Evolutionary conservation across 1,140 invertebrate genomes (phyloP).

Genomic region (Papilio glaucus): DNA sequence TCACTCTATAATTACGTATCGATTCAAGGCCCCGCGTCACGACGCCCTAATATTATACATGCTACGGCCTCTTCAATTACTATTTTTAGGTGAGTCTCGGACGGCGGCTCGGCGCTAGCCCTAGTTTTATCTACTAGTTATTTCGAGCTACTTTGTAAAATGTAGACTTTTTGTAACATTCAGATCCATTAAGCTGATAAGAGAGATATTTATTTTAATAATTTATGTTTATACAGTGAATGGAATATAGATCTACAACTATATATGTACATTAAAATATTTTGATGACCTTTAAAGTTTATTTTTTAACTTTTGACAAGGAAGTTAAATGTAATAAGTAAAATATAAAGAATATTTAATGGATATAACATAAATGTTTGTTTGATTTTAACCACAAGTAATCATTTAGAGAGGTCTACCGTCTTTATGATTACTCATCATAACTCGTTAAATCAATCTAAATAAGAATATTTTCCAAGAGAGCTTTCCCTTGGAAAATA

Average conservation of each 20-base stretch:
- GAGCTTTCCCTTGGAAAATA: too few species aligned
- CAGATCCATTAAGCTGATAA: neutral
- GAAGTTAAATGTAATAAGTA: too few species aligned
- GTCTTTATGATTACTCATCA: too few species aligned
- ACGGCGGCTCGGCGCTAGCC: slow-evolving; percentile 33
- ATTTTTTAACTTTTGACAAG: neutral
- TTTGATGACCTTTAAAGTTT: too few species aligned
- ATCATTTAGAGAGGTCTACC: too few species aligned
- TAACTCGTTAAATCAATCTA: too few species aligned
- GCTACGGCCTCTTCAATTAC: slow-evolving; percentile 44
- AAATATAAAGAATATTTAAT: too few species aligned
- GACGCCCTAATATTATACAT: slow-evolving; percentile 76
- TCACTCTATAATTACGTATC: slow-evolving; percentile 81
- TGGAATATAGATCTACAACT: too few species aligned
- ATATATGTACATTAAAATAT: too few species aligned
- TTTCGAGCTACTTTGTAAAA: slow-evolving; percentile 20
- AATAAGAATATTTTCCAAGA: too few species aligned
- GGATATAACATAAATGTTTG: too few species aligned
- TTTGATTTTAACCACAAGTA: too few species aligned
- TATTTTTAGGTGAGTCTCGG: slow-evolving; percentile 37
- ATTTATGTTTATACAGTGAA: neutral
- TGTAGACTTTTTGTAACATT: neutral
- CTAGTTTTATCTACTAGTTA: slow-evolving; percentile 35
- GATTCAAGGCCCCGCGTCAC: slow-evolving; percentile 65
- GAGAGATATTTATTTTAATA: neutral